Evolutionary conservation across 2,888 invertebrate species (phyloP).

Genomic region (Dinocampus coccinellae): DNA sequence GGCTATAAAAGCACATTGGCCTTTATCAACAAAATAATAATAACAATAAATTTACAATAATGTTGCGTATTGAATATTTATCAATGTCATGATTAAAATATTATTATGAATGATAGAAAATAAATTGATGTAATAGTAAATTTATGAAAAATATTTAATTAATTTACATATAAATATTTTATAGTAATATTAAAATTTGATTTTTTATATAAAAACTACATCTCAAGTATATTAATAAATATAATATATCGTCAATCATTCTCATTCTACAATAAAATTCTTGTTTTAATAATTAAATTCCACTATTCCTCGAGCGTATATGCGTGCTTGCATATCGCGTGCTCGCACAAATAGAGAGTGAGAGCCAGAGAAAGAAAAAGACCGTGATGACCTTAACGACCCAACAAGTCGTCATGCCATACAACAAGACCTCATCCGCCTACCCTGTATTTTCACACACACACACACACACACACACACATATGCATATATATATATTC

Average conservation of each 20-base stretch:
- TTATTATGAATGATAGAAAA: constrained; percentile 47
- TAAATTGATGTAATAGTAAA: no score
- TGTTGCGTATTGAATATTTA: constrained; percentile 41
- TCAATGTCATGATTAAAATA: constrained; percentile 44
- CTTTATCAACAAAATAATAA: neutral
- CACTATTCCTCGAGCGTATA: constrained; percentile 17
- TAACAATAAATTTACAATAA: constrained; percentile 38
- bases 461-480: constrained; percentile 3
- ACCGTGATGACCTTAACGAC: constrained; percentile 31
- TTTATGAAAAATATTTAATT: no score
- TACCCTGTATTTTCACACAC: neutral
- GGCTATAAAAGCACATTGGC: neutral
- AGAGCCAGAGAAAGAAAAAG: neutral
- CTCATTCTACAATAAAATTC: neutral
- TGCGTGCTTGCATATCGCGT: constrained; percentile 32
- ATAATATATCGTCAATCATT: constrained; percentile 6
- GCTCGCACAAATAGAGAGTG: neutral
- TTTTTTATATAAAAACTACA: no score
- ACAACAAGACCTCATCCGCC: constrained; percentile 22
- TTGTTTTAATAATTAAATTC: constrained; percentile 35
- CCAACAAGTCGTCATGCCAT: constrained; percentile 34
- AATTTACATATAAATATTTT: no score
- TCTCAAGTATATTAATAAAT: neutral
- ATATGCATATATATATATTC: no score
- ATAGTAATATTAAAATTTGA: no score